Evolutionary conservation across 2,888 invertebrate genomes (phyloP).

Genomic region (Entomobrya proxima): DNA sequence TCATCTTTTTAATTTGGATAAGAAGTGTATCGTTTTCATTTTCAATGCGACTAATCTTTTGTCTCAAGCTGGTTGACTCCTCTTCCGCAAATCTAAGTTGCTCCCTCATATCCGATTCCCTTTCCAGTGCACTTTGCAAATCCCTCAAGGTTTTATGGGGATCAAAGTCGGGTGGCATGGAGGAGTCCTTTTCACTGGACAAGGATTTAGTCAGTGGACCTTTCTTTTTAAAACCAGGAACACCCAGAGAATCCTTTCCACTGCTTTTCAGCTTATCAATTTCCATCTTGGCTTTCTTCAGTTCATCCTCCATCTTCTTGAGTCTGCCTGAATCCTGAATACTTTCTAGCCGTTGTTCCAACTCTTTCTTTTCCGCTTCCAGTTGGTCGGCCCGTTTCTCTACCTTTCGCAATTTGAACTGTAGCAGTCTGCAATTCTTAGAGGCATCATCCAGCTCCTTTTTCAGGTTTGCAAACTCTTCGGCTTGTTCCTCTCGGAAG

Average conservation of each 20-base stretch:
- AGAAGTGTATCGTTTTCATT: constrained; percentile 97
- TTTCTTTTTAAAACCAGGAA: constrained; percentile 72
- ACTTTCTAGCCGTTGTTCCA: constrained; percentile 77
- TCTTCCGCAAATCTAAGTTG: constrained; percentile 95
- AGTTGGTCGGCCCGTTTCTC: constrained; percentile 92
- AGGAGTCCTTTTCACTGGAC: constrained; percentile 73
- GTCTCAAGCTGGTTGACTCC: constrained; percentile 81
- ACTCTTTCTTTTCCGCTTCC: constrained; percentile 89
- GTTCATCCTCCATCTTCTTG: constrained; percentile 90
- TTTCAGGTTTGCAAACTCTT: constrained; percentile 95
- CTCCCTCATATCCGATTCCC: constrained; percentile 95
- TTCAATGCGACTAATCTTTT: constrained; percentile 89
- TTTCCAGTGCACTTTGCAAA: constrained; percentile 92
- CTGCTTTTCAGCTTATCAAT: constrained; percentile 80
- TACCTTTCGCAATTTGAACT: constrained; percentile 97
- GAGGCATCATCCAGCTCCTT: constrained; percentile 97
- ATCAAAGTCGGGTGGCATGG: constrained; percentile 77
- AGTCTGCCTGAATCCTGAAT: constrained; percentile 82
- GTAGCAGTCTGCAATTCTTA: constrained; percentile 98
- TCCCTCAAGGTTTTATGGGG: constrained; percentile 89
- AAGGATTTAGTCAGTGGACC: constrained; percentile 74
- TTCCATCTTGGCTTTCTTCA: constrained; percentile 87
- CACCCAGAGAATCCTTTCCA: constrained; percentile 61
- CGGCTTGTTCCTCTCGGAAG: constrained; percentile 97
- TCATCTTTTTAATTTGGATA: constrained; percentile 97